Base-by-base conservation (phyloP, 2,113 vertebrate genomes). In the Tretioscincus oriximinensis region DNA sequence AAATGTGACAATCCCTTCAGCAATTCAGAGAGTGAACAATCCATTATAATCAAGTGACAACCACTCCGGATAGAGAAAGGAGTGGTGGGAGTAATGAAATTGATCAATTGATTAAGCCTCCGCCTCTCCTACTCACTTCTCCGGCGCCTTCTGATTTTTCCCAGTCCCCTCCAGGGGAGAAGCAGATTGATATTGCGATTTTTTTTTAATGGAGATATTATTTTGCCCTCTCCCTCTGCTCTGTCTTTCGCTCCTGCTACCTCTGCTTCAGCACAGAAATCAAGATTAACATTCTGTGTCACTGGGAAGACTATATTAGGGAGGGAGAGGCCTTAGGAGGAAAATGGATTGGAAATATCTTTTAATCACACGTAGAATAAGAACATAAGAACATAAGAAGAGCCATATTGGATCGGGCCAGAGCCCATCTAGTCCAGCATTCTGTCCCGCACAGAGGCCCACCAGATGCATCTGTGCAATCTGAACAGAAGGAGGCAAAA, bases 261-360 rank as follows among this genome's bases (percentile, higher is more conserved):
- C 24, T 71, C 21, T 31, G 54, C 16, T 64, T 51, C 60, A 5
- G 24, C 68, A 77, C 31, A 9, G 22, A 77, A 71, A 82, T 77
- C 68, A 64, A 72, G 68, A 77, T 83, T 73, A 77, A 45, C 45
- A 72, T 72, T 24, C 45, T 71, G 21, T 77, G 66, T 70, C 41
- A 77, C 54, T 77, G 26, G 45, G 67, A 65, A 54, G 74, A 65
- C 72, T 77, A n/a, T 72, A 71, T 71, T 58, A 51, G 26, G 60
- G 35, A 41, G 35, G 5, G 75, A 28, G 65, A 71, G 51, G 68
- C 69, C 67, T 77, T 29, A 54, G 47, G 60, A 77, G 60, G 54
- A 77, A 70, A 65, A 28, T 83, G 60, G 65, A 29, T 45, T 58
- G 68, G 41, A 72, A 64, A 65, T 54, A 72, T 29, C 75, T 63